Evolutionary conservation across 2,888 invertebrate species (phyloP), one percentile per base, ranked within the genome.

Genomic region (Caenorhabditis uteleia): DNA sequence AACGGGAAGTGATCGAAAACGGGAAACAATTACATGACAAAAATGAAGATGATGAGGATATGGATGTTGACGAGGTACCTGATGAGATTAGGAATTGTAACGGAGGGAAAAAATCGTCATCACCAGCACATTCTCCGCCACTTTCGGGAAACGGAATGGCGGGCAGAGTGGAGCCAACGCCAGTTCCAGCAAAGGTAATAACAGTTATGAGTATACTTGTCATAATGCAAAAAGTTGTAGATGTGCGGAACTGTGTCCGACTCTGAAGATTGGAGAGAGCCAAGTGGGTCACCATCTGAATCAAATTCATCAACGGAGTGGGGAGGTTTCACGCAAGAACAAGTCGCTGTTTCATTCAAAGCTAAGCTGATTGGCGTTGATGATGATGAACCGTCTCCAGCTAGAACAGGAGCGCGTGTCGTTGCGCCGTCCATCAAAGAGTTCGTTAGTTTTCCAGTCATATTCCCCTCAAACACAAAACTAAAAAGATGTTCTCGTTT

Each of bases 291-390:
- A 39, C 70, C 74, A 33, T 72, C 77, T 14, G 72, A 75, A 57
- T 68, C 71, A 34, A 77, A 69, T 31, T 69, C 74, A 31, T 73
- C 74, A 33, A 60, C 71, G 36, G 75, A 75, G 34, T 75, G 75
- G 75, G 47, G 47, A 16, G 48, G 36, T 7, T 53, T 43, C 39
- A 26, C 40, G 33, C 44, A 25, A 21, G 55, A 55, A 7, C 46
- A 33, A 21, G 48, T 47, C 5, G 36, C 47, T 4, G 33, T 47
- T 18, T n/a, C 56, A 4, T 50, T 42, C 34, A 56, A 62, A 12
- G 20, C 53, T 18, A 53, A 57, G 23, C 16, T 56, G 40, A 64
- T 54, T 34, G 42, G 36, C 10, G 59, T 29, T 21, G 59, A 53
- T 8, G 53, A 48, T 26, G 59, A 60, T 14, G 54, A 50, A 14